Conservation (phyloP, 1,140 invertebrate genomes). For the Harlomillsia oculata region DNA sequence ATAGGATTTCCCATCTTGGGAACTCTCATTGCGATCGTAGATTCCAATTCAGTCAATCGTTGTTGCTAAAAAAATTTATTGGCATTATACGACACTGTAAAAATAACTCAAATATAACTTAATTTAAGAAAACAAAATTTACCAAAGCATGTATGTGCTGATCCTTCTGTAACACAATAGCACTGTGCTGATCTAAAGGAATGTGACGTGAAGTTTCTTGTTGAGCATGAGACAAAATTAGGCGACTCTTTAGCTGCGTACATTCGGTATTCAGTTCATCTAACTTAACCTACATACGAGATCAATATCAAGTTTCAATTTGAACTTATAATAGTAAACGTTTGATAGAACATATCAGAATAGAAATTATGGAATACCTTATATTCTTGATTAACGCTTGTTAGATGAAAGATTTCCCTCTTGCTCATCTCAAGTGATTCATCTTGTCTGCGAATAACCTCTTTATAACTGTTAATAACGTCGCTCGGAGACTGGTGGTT, state of each 20-base stretch:
- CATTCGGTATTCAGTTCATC: slow-evolving; percentile 60
- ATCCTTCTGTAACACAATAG: slow-evolving; percentile 29
- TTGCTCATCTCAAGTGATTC: slow-evolving; percentile 25
- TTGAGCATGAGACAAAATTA: slow-evolving; percentile 72
- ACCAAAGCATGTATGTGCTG: slow-evolving; percentile 32
- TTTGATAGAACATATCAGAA: background rate
- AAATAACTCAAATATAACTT: background rate
- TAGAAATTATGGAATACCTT: slow-evolving; percentile 12
- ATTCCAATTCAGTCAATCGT: slow-evolving; percentile 7
- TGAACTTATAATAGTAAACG: background rate
- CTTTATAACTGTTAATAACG: slow-evolving; percentile 70
- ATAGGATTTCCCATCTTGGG: slow-evolving; percentile 39
- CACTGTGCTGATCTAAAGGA: slow-evolving; percentile 24
- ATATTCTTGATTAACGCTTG: slow-evolving; percentile 19
- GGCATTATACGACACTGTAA: background rate
- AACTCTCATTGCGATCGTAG: slow-evolving; percentile 12
- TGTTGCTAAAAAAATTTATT: slow-evolving; percentile 10
- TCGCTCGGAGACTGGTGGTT: slow-evolving; percentile 46
- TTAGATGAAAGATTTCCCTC: slow-evolving; percentile 21
- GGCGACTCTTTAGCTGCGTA: slow-evolving; percentile 74
- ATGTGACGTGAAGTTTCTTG: slow-evolving; percentile 37
- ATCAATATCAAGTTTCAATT: slow-evolving; percentile 3
- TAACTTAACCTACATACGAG: slow-evolving; percentile 51
- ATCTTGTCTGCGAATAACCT: slow-evolving; percentile 39
- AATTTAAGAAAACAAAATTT: slow-evolving; percentile 4